Evolutionary conservation across 1,140 invertebrate genomes (phyloP).

Genomic region (Caenorhabditis briggsae): DNA sequence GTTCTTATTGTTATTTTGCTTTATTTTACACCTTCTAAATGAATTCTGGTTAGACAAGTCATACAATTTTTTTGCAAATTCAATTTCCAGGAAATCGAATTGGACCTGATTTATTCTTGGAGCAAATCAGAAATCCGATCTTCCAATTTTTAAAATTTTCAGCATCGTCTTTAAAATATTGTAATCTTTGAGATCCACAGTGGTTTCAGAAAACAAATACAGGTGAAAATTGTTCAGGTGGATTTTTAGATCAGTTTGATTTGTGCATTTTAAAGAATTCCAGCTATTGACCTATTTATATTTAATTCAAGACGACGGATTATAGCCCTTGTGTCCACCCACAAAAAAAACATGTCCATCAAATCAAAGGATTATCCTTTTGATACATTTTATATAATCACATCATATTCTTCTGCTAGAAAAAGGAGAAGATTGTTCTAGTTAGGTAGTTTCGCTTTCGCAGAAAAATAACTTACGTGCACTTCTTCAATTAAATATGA

Average conservation of each 20-base stretch:
- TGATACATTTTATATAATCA: not conserved
- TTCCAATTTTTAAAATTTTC: not conserved
- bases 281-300: slow-evolving; percentile 41
- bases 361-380: slow-evolving; percentile 7
- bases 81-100: not conserved
- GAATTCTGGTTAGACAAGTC: not conserved
- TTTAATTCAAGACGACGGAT: not conserved
- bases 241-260: not conserved
- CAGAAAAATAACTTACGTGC: not conserved
- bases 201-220: not conserved
- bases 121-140: not conserved
- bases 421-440: too few relatives aligned
- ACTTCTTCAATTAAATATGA: slow-evolving; percentile 52
- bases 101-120: too few relatives aligned
- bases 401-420: not conserved
- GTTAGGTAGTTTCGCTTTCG: not conserved
- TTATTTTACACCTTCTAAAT: not conserved
- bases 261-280: not conserved
- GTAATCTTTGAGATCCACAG: slow-evolving; percentile 12
- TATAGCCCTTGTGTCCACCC: not conserved
- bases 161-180: not conserved
- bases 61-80: not conserved
- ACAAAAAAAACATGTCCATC: not conserved
- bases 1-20: too few relatives aligned
- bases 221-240: not conserved